phyloP scores from a whole-genome alignment of 2,888 invertebrate genomes.

The Helobdella robusta region DNA sequence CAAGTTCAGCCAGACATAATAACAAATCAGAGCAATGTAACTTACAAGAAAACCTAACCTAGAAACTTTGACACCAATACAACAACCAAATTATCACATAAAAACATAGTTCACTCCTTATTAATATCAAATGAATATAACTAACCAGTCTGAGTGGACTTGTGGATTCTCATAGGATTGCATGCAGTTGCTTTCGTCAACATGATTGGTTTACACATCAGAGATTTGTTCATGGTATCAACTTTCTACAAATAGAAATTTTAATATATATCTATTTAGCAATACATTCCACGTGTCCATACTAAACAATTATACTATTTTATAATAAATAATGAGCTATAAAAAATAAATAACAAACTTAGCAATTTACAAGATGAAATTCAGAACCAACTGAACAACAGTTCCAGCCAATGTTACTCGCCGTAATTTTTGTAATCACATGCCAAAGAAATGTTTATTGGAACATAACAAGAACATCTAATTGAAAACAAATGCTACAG shows the following conservation, averaged over 20 bases:
- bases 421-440: no score
- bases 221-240: constrained; percentile 27
- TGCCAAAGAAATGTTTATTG: no score
- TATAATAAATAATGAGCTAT: no score
- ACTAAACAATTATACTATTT: no score
- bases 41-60: neutral
- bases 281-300: no score
- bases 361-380: no score
- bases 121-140: neutral
- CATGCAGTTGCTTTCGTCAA: constrained; percentile 25
- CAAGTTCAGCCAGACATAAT: neutral
- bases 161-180: constrained; percentile 21
- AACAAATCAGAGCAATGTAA: neutral
- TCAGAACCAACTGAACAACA: no score
- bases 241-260: neutral
- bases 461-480: no score
- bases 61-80: neutral
- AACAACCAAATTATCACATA: neutral
- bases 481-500: no score
- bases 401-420: no score
- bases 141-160: constrained; percentile 25
- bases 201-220: constrained; percentile 29
- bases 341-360: no score
- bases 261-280: no score
- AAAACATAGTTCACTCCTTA: neutral